Percentiles rank a stretch among this genome's conserved stretches.
These are phyloP conservation scores for Drosophila mojavensis DNA, from an alignment of 1,140 invertebrate genomes.

Conservation along the genomic window DNA sequence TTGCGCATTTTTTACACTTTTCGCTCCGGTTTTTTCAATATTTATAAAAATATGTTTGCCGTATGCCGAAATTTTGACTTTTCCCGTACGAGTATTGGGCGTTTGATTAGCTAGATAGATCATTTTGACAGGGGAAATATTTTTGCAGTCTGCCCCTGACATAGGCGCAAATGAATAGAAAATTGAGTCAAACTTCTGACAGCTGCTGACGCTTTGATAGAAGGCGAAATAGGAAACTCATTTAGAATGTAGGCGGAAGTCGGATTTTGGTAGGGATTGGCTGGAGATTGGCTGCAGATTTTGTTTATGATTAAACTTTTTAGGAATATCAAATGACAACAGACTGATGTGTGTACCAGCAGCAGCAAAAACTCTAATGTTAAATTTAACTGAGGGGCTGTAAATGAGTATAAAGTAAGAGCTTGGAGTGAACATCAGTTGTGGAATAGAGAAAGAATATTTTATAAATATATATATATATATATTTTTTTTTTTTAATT, in stretches of 20 bases:
- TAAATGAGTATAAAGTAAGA: too few relatives aligned
- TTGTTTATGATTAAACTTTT: too few relatives aligned
- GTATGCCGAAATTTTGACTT: conserved; percentile 31
- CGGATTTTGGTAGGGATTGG: not conserved
- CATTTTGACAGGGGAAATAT: conserved; percentile 62
- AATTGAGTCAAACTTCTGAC: not conserved
- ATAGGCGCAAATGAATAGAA: conserved; percentile 19
- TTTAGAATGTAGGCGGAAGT: not conserved
- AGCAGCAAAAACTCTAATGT: too few relatives aligned
- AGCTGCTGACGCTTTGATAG: conserved; percentile 1
- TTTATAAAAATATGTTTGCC: conserved; percentile 60
- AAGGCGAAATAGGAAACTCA: not conserved
- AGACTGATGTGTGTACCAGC: too few relatives aligned
- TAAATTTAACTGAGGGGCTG: too few relatives aligned
- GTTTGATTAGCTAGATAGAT: conserved; percentile 62
- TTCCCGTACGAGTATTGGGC: conserved; percentile 28
- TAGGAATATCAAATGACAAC: too few relatives aligned
- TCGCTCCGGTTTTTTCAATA: conserved; percentile 55
- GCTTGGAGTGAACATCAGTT: too few relatives aligned
- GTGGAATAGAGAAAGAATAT: too few relatives aligned
- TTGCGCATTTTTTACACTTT: conserved; percentile 70
- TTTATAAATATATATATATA: too few relatives aligned
- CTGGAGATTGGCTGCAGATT: too few relatives aligned
- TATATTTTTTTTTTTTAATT: too few relatives aligned
- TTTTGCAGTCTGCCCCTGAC: conserved; percentile 35